Evolutionary conservation across 2,113 vertebrate genomes (phyloP), one percentile per base, ranked within the genome.

Genomic region (Osmerus eperlanus): DNA sequence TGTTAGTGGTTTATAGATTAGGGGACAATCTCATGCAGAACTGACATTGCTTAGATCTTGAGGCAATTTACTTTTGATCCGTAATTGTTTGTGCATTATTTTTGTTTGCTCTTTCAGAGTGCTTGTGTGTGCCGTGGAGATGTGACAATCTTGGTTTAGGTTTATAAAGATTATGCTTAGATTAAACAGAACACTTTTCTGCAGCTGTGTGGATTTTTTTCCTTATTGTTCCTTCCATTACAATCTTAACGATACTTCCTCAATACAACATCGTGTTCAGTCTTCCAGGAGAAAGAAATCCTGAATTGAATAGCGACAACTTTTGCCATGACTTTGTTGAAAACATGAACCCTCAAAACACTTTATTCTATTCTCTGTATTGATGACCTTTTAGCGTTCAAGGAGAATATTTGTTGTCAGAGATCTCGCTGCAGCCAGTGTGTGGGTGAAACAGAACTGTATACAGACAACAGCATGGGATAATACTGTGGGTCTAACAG

Each of bases 61-160:
- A 84, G 79, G 85, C 84, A 85, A 84, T 91, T 89, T 85, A 81
- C 41, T 80, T 73, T 83, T 86, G 81, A 86, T 86, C 80, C 86
- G 70, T 87, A 89, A 86, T 75, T 87, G 81, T 89, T 85, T 72
- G 84, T 89, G 85, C 77, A 83, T 89, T 85, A 85, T 65, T 85
- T 85, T 88, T 84, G 79, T 84, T 87, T 88, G 85, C 78, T 81
- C 81, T 84, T 91, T 87, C 84, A 73, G 86, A 89, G 89, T 87
- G 87, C 73, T 76, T 82, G 77, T 83, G 83, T 86, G 88, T 78
- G 90, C 89, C 88, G 92, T 93, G 91, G 85, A 91, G 90, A 92
- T 92, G 91, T 92, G 92, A 93, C 92, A 93, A 93, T 93, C 92
- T 91, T 90, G 85, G 91, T 90, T 91, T 91, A 91, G 85, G 83